These are phyloP conservation scores for Hormiphora californensis DNA, from an alignment of 37 sponge, comb jelly and placozoan genomes.

Conservation along the genomic window DNA sequence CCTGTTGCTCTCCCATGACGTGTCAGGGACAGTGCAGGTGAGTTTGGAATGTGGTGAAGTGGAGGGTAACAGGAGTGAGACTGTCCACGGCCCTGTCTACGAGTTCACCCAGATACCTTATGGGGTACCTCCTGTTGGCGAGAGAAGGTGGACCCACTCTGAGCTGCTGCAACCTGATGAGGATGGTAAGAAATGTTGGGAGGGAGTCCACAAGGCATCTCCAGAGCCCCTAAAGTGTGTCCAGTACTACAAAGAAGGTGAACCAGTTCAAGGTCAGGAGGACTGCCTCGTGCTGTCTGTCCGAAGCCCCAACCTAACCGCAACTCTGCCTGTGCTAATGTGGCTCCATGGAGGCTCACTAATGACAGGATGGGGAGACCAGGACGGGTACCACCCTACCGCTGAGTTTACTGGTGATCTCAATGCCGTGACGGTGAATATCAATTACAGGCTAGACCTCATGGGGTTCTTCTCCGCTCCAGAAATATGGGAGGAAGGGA, in stretches of 20 bases:
- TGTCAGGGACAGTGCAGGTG: slow-evolving; percentile 18
- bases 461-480: slow-evolving; percentile 52
- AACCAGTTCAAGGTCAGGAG: slow-evolving; percentile 7
- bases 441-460: slow-evolving; percentile 53
- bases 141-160: slow-evolving; percentile 17
- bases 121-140: slow-evolving; percentile 32
- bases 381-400: slow-evolving; percentile 1
- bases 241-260: neutral
- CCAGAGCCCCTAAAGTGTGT: slow-evolving; percentile 34
- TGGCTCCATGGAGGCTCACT: slow-evolving; percentile 51
- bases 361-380: slow-evolving; percentile 25
- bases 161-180: too few relatives aligned
- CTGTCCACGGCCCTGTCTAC: neutral
- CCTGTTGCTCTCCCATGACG: too few relatives aligned
- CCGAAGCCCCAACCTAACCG: neutral
- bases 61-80: neutral
- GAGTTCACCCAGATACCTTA: slow-evolving; percentile 49
- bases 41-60: slow-evolving; percentile 1
- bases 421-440: slow-evolving; percentile 33
- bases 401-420: slow-evolving; percentile 8
- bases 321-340: slow-evolving; percentile 6
- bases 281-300: slow-evolving; percentile 51
- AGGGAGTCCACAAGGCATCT: neutral
- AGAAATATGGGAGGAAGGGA: slow-evolving; percentile 16
- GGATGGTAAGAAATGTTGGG: slow-evolving; percentile 29